These are phyloP conservation scores for Typhlomys cinereus DNA, from an alignment of 2,113 vertebrate genomes.

Conservation along the genomic window DNA sequence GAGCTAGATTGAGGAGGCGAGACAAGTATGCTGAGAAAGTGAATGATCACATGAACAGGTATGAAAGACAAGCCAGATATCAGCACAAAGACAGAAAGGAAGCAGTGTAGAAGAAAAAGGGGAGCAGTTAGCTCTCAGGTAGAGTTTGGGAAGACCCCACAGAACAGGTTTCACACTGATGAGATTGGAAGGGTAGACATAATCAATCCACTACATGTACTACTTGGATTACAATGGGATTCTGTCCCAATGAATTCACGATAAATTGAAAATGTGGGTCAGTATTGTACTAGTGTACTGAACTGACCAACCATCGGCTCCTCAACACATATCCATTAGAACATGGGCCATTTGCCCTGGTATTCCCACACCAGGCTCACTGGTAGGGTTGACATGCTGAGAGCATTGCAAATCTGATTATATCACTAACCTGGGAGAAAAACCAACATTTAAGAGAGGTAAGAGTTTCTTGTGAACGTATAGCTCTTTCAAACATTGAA, in stretches of 20 bases:
- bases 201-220: not conserved
- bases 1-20: not conserved
- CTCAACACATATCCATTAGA: not conserved
- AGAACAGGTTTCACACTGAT: not conserved
- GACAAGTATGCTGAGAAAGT: not conserved
- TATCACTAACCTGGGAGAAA: not conserved
- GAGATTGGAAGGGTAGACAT: not conserved
- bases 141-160: not conserved
- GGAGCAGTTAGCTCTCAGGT: not conserved
- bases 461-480: not conserved
- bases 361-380: too few species aligned
- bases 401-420: too few species aligned
- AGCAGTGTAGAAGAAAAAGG: not conserved
- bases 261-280: not conserved
- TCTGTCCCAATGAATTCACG: not conserved
- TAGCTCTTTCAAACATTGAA: not conserved
- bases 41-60: not conserved
- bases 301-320: not conserved
- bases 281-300: not conserved
- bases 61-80: not conserved
- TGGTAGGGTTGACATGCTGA: fast-evolving
- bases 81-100: not conserved
- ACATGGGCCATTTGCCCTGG: too few species aligned
- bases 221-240: not conserved
- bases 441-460: not conserved